Evolutionary conservation across 2,888 invertebrate genomes (phyloP).

Genomic region (Ochropleura plecta): DNA sequence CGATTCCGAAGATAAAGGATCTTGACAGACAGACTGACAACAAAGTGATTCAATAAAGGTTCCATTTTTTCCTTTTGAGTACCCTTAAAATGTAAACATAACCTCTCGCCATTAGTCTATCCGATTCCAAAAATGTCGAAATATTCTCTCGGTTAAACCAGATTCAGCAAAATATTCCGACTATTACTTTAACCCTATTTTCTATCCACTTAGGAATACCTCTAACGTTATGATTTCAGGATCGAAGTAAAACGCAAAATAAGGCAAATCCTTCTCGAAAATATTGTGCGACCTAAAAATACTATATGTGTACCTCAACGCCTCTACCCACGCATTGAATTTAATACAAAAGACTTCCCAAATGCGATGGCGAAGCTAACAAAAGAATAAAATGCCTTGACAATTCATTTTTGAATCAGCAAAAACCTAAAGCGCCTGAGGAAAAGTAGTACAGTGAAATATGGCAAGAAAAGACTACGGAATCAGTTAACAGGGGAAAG

Average conservation of each 20-base stretch:
- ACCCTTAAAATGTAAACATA: too few species aligned
- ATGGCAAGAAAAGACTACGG: slow-evolving; percentile 59
- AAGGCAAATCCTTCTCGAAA: slow-evolving; percentile 4
- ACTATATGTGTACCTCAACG: slow-evolving; percentile 12
- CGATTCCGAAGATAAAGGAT: too few species aligned
- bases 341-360: slow-evolving; percentile 42
- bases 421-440: slow-evolving; percentile 45
- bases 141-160: background rate
- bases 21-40: too few species aligned
- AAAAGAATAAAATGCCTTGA: slow-evolving; percentile 46
- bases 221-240: slow-evolving; percentile 18
- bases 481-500: slow-evolving; percentile 48
- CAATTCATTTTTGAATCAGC: slow-evolving; percentile 54
- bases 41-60: too few species aligned
- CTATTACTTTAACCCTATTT: background rate
- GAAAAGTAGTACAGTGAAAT: slow-evolving; percentile 56
- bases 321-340: slow-evolving; percentile 31
- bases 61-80: too few species aligned
- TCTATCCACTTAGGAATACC: slow-evolving; percentile 12
- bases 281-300: slow-evolving; percentile 26
- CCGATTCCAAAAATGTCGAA: background rate
- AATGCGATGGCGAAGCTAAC: slow-evolving; percentile 21
- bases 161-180: background rate
- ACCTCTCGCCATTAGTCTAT: background rate
- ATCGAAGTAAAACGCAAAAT: background rate